A percentile compares a stretch with the other conserved stretches of the same genome.
Evolutionary conservation across 2,113 vertebrate genomes (phyloP).

Genomic region (Ceyx margarethae): DNA sequence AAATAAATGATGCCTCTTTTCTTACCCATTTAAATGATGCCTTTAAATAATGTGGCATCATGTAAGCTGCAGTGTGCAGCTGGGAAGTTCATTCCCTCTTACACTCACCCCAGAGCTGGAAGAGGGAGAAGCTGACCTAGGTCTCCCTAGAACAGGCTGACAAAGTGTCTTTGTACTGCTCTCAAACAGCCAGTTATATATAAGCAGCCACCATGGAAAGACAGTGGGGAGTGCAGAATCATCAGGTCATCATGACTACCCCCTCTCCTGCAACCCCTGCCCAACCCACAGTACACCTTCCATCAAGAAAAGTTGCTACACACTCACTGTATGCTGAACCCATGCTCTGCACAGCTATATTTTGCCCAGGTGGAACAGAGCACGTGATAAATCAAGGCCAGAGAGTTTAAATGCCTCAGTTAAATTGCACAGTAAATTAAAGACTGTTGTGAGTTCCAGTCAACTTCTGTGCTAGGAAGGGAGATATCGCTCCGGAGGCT

Average conservation of each 20-base stretch:
- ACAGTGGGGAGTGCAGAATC: background rate
- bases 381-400: background rate
- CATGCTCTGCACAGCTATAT: background rate
- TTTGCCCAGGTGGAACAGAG: background rate
- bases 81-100: background rate
- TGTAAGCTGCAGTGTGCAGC: rapidly evolving
- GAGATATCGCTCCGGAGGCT: background rate
- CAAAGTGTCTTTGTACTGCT: rapidly evolving
- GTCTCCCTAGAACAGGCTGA: background rate
- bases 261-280: background rate
- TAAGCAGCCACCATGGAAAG: background rate
- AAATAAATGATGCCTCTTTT: background rate
- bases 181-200: background rate
- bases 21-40: background rate
- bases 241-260: background rate
- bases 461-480: background rate
- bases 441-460: background rate
- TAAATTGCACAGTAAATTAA: conserved; percentile 27
- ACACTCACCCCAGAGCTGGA: rapidly evolving
- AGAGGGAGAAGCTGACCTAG: background rate
- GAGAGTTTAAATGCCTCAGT: background rate
- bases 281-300: background rate
- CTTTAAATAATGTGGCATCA: background rate
- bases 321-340: background rate
- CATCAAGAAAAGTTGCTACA: background rate